Conservation (phyloP, 2,888 invertebrate genomes). For the Ectemnius lituratus region DNA sequence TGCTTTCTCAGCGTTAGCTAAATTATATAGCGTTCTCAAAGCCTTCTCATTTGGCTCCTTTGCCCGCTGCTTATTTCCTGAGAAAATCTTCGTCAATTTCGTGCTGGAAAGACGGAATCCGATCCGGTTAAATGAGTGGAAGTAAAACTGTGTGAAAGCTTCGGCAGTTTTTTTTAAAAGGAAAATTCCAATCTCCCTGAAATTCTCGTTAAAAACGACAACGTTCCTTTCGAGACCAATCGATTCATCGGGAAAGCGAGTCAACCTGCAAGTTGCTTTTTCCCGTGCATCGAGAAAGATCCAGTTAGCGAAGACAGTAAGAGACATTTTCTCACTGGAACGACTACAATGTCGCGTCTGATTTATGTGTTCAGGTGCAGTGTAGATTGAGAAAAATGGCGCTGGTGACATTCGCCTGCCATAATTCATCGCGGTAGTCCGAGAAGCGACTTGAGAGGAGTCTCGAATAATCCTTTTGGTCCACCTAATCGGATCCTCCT, state of each 20-base stretch:
- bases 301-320: background rate
- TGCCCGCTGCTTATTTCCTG: too few species aligned
- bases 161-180: background rate
- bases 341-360: background rate
- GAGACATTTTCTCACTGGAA: background rate
- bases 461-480: conserved; percentile 21
- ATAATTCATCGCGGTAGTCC: conserved; percentile 20
- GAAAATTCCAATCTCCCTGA: background rate
- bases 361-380: conserved; percentile 3
- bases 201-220: too few species aligned
- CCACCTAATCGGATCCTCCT: background rate
- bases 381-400: conserved; percentile 8
- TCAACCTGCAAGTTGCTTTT: background rate
- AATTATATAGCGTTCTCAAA: too few species aligned
- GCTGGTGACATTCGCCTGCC: conserved; percentile 3
- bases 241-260: conserved; percentile 5
- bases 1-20: too few species aligned
- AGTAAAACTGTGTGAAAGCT: too few species aligned
- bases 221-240: background rate
- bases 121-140: too few species aligned
- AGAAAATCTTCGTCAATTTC: too few species aligned
- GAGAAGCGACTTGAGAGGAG: background rate
- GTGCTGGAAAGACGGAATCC: too few species aligned
- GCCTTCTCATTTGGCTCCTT: too few species aligned
- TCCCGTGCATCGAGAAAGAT: background rate